Conservation (phyloP, 92 coral and sea anemone species). For the Zoanthus solanderi region DNA sequence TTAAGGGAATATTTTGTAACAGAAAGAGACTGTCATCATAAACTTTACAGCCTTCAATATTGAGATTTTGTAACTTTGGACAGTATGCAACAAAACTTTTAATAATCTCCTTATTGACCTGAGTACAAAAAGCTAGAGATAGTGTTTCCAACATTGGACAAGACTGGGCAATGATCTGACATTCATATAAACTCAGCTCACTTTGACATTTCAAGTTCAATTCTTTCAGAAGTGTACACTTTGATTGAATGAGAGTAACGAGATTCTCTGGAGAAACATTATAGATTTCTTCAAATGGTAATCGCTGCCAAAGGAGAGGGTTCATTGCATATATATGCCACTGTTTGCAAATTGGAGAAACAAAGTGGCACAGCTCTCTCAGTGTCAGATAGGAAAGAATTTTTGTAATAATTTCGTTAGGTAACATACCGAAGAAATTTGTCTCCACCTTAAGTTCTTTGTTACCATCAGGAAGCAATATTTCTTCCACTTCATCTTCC, state of each 20-base stretch:
- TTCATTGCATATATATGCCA: constrained; percentile 73
- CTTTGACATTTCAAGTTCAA: constrained; percentile 73
- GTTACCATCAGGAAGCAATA: constrained; percentile 30
- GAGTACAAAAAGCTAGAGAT: constrained; percentile 82
- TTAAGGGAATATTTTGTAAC: constrained; percentile 65
- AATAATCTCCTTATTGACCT: constrained; percentile 57
- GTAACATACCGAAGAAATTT: constrained; percentile 66
- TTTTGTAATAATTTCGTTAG: constrained; percentile 76
- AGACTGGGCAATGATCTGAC: constrained; percentile 63
- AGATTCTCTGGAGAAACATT: constrained; percentile 49
- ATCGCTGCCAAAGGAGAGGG: constrained; percentile 79
- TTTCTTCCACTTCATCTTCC: constrained; percentile 55
- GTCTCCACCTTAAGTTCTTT: background rate
- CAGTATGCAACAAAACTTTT: constrained; percentile 69
- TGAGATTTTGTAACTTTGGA: constrained; percentile 68
- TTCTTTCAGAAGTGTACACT: constrained; percentile 78
- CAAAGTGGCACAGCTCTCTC: constrained; percentile 69
- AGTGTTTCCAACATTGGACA: constrained; percentile 80
- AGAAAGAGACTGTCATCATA: constrained; percentile 68
- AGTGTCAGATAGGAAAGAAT: constrained; percentile 82
- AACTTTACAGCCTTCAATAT: constrained; percentile 78
- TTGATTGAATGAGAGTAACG: constrained; percentile 52
- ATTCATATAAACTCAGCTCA: constrained; percentile 55
- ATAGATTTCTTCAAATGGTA: constrained; percentile 67
- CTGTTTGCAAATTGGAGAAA: constrained; percentile 73